These are phyloP conservation scores for Eleginops maclovinus DNA, from an alignment of 2,113 vertebrate species.

Conservation along the genomic window DNA sequence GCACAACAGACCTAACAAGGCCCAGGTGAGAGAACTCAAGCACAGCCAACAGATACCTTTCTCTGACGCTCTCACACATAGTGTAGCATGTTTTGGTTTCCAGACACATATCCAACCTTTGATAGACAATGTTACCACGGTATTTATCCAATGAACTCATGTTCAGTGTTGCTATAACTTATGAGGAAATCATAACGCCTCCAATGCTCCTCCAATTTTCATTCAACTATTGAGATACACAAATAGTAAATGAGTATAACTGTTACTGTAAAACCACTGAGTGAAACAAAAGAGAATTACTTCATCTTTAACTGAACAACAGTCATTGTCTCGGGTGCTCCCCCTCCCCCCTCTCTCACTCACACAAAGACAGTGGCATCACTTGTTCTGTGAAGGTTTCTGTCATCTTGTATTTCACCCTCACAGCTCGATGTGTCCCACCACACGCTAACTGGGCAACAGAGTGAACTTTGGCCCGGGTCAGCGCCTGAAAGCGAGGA, in stretches of 20 bases:
- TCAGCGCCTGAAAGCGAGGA: conserved; percentile 59
- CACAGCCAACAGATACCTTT: neutral
- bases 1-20: too few species aligned
- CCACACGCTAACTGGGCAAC: conserved; percentile 52
- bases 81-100: neutral
- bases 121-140: neutral
- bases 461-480: conserved; percentile 70
- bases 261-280: neutral
- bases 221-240: too few species aligned
- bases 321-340: neutral
- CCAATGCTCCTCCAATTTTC: too few species aligned
- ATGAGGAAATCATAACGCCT: too few species aligned
- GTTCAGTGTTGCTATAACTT: too few species aligned
- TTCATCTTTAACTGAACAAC: too few species aligned
- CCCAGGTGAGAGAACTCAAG: too few species aligned
- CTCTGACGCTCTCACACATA: neutral
- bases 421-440: conserved; percentile 18
- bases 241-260: too few species aligned
- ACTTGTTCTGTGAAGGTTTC: conserved; percentile 38
- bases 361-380: conserved; percentile 21
- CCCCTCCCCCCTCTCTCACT: neutral
- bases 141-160: neutral
- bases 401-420: conserved; percentile 24
- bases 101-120: neutral
- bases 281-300: neutral